Conservation (phyloP, 2,797 vertebrate species). For the Mionectes olivaceus region DNA sequence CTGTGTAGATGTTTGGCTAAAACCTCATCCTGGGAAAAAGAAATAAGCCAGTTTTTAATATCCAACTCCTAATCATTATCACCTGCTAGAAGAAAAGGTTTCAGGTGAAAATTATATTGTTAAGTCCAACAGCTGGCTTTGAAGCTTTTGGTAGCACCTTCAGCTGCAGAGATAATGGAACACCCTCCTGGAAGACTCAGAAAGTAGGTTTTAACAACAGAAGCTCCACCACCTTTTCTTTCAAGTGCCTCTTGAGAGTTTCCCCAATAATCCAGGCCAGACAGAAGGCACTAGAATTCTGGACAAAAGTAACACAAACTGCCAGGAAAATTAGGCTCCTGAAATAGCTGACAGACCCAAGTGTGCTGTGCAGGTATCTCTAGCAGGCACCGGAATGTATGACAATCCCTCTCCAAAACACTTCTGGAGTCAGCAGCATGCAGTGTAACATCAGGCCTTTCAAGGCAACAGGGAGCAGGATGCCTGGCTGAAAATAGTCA, state of each 20-base stretch:
- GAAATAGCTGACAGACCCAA: background rate
- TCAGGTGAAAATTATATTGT: conserved; percentile 65
- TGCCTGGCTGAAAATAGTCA: background rate
- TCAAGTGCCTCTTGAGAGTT: background rate
- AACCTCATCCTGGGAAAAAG: background rate
- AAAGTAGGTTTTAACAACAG: background rate
- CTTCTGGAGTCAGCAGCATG: background rate
- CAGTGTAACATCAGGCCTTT: background rate
- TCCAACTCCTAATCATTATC: conserved; percentile 42
- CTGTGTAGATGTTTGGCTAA: background rate
- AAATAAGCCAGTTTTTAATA: conserved; percentile 2
- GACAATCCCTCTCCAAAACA: background rate
- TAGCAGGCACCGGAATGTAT: background rate
- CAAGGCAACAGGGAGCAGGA: background rate
- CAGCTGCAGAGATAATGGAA: conserved; percentile 53
- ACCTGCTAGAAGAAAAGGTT: conserved; percentile 55
- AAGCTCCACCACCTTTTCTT: background rate
- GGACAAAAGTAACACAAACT: background rate
- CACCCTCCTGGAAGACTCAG: background rate
- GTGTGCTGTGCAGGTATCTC: background rate
- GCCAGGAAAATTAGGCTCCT: background rate
- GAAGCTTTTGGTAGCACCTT: conserved; percentile 29
- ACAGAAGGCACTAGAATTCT: background rate
- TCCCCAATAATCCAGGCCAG: background rate
- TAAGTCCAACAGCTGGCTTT: conserved; percentile 52